Evolutionary conservation across 2,888 invertebrate species (phyloP), one percentile per base, ranked within the genome.

Genomic region (Thecocarcelia acutangulata): DNA sequence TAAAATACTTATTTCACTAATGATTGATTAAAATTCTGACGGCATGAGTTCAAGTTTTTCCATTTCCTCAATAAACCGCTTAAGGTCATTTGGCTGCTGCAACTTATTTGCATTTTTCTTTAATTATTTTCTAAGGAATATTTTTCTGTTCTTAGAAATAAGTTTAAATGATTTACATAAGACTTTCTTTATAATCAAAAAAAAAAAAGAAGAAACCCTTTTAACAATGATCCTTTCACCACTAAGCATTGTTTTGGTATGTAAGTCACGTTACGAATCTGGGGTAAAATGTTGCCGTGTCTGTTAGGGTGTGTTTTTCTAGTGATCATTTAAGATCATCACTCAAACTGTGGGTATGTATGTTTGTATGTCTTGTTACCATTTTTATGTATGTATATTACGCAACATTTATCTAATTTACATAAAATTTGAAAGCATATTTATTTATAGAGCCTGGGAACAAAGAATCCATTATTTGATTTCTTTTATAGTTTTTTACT

Each of bases 191-290:
- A 12, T 50, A 3, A 6, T 33, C 9, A n/a, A 17, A 37, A 21
- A n/a, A n/a, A n/a, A n/a, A n/a, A n/a, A n/a, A n/a, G n/a, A n/a
- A n/a, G n/a, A n/a, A 63, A 76, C 69, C 77, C 77, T 54, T 76
- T 77, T 61, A 79, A 82, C 78, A 78, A 78, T 75, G 74, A 73
- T 64, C 78, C 78, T 82, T 82, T 82, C 82, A 82, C 78, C 82
- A 61, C 74, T 82, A 78, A 82, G 78, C 78, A 82, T 78, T 82
- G 82, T 75, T 74, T 82, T 82, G 78, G 78, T 82, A 82, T 82
- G 82, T 78, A 82, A 82, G 82, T 82, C 82, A 82, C 82, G 82
- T 69, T 76, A 64, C 44, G 77, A 50, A 58, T 75, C 42, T 59
- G 12, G 59, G 72, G 46, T 64, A 56, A 56, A 17, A 64, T 42